Base-by-base conservation (phyloP, 2,113 vertebrate genomes). In the Acanthisitta chloris region DNA sequence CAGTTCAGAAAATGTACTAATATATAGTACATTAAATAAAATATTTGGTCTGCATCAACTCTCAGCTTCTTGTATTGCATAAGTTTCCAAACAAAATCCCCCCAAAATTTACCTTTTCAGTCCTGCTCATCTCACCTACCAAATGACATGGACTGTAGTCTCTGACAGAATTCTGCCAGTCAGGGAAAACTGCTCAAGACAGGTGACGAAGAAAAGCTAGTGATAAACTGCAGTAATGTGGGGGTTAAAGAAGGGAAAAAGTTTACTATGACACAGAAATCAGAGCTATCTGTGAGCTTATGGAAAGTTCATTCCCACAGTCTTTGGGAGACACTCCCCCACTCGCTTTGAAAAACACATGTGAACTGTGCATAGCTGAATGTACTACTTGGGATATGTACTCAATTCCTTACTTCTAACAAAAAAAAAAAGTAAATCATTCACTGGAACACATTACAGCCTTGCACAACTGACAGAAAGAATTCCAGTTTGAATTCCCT, bases 331-430 rank as follows among this genome's bases (percentile, higher is more conserved):
- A 49, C 7, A 3, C 26, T 49, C 74, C 69, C 51, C 24, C 67
- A 10, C 6, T 28, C 28, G 3, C 33, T 58, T 19, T 31, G 61
- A 52, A 67, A 76, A 83, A 34, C 0, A 4, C 17, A 1, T 2
- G n/a, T n/a, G n/a, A n/a, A n/a, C n/a, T n/a, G n/a, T n/a, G n/a
- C n/a, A n/a, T n/a, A n/a, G n/a, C n/a, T n/a, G n/a, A n/a, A n/a
- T n/a, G n/a, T n/a, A n/a, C n/a, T n/a, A n/a, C n/a, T n/a, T 10
- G 18, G 79, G n/a, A 25, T 3, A 33, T 0, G 4, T 0, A 24
- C 67, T 66, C 46, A 42, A 24, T 16, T 45, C 16, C 38, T 82
- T 9, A 46, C 29, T 46, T 13, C 13, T 4, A 61, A 70, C 14
- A 65, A 52, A 51, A 46, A 40, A n/a, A n/a, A n/a, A n/a, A n/a